Percentiles rank a stretch among this genome's conserved stretches.
phyloP scores from a whole-genome alignment of 2,888 invertebrate species.

The Deilephila porcellus region DNA sequence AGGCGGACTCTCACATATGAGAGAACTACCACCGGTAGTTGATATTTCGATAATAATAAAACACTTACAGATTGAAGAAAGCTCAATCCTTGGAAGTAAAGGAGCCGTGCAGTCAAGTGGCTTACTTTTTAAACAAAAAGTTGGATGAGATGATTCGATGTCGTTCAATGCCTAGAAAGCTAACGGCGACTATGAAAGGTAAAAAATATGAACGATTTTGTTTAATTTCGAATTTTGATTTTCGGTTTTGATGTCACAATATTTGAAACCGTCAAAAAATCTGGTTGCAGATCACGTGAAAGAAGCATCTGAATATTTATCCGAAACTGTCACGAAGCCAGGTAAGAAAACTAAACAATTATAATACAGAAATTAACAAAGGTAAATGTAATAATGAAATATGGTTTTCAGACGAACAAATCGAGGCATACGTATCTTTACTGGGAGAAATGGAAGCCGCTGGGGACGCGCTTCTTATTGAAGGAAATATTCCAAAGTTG shows the following conservation, averaged over 20 bases:
- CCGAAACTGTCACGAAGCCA: conserved; percentile 64
- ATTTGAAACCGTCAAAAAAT: conserved; percentile 1
- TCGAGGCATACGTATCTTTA: conserved; percentile 68
- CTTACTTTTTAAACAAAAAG: conserved; percentile 57
- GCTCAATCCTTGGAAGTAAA: conserved; percentile 45
- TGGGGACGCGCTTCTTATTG: conserved; percentile 61
- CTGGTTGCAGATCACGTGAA: conserved; percentile 65
- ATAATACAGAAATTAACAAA: not conserved
- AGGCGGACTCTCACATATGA: too few species aligned
- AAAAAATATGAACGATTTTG: not conserved
- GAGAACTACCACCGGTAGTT: too few species aligned
- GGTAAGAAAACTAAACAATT: conserved; percentile 48
- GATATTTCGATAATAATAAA: not conserved
- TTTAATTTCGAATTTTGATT: not conserved
- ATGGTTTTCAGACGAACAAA: conserved; percentile 56
- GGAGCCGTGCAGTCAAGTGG: conserved; percentile 55
- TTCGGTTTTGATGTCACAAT: not conserved
- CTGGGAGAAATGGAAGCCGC: conserved; percentile 69
- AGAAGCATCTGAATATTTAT: conserved; percentile 63
- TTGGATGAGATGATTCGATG: conserved; percentile 64
- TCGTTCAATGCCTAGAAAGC: conserved; percentile 65
- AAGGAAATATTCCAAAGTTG: conserved; percentile 65
- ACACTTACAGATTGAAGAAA: conserved; percentile 60
- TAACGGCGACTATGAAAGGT: conserved; percentile 69
- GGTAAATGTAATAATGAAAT: not conserved